Conservation (phyloP, 1,140 invertebrate genomes). For the Drosophila carrolli region DNA sequence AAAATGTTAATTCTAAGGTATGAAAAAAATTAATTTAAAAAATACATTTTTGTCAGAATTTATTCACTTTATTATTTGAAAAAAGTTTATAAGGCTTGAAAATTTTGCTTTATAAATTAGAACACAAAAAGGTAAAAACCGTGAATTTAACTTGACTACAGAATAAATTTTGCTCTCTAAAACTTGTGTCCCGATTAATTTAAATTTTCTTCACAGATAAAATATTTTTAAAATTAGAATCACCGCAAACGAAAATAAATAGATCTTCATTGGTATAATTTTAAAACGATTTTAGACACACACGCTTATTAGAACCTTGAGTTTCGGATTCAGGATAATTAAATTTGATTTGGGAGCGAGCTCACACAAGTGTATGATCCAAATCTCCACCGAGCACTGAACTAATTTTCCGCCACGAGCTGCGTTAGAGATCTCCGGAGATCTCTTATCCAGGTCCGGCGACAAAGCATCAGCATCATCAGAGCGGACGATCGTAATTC, state of each 20-base stretch:
- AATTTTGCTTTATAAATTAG: too few species aligned
- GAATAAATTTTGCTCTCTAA: too few species aligned
- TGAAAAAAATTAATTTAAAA: too few species aligned
- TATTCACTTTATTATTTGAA: too few species aligned
- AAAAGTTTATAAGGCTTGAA: too few species aligned
- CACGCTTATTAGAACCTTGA: constrained; percentile 27
- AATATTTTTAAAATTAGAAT: too few species aligned
- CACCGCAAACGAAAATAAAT: not conserved
- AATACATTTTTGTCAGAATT: too few species aligned
- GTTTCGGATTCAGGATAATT: constrained; percentile 28
- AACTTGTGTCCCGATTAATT: too few species aligned
- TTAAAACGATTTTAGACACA: constrained; percentile 1
- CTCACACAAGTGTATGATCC: constrained; percentile 34
- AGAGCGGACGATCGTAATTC: constrained; percentile 49
- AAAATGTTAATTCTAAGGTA: too few species aligned
- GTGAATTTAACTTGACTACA: too few species aligned
- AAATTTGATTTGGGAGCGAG: constrained; percentile 8
- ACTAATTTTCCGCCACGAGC: constrained; percentile 16
- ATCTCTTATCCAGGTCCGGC: constrained; percentile 41
- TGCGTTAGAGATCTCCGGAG: constrained; percentile 28
- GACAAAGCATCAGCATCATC: constrained; percentile 16
- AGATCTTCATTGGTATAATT: not conserved
- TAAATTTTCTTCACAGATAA: too few species aligned
- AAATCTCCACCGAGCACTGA: constrained; percentile 46
- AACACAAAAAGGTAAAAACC: too few species aligned